Conservation (phyloP, 2,888 invertebrate species). For the Drosophila aldrichi region DNA sequence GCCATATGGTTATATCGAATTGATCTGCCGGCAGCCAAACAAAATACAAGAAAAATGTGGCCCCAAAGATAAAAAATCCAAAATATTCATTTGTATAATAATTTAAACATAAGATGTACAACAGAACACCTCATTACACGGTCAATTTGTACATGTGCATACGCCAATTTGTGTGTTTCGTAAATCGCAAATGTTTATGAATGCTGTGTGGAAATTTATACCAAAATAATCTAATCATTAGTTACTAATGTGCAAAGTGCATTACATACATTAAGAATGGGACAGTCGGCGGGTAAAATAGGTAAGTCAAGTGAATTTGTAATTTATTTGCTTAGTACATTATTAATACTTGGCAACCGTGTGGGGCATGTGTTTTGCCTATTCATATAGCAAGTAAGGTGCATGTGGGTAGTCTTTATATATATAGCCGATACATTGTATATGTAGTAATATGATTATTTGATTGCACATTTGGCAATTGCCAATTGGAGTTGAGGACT, state of each 20-base stretch:
- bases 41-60: slow-evolving; percentile 48
- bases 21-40: slow-evolving; percentile 50
- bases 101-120: slow-evolving; percentile 32
- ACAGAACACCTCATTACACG: slow-evolving; percentile 14
- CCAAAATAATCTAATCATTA: slow-evolving; percentile 40
- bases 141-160: slow-evolving; percentile 29
- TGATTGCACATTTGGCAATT: slow-evolving; percentile 36
- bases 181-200: slow-evolving; percentile 28
- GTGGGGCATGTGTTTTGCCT: not conserved
- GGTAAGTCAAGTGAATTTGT: slow-evolving; percentile 67
- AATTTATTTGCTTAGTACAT: slow-evolving; percentile 20
- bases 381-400: not conserved
- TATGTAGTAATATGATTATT: slow-evolving; percentile 7
- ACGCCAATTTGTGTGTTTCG: slow-evolving; percentile 20
- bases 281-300: slow-evolving; percentile 83
- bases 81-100: slow-evolving; percentile 35
- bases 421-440: not conserved
- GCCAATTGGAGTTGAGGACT: slow-evolving; percentile 32
- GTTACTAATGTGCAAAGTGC: slow-evolving; percentile 30
- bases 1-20: slow-evolving; percentile 40
- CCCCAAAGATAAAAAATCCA: slow-evolving; percentile 26
- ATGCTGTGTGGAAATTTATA: slow-evolving; percentile 35
- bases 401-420: not conserved
- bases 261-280: slow-evolving; percentile 60
- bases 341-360: slow-evolving; percentile 2